Percentiles rank a stretch among this genome's conserved stretches.
Conservation (phyloP, 92 coral and sea anemone species). For the Porites divaricata region DNA sequence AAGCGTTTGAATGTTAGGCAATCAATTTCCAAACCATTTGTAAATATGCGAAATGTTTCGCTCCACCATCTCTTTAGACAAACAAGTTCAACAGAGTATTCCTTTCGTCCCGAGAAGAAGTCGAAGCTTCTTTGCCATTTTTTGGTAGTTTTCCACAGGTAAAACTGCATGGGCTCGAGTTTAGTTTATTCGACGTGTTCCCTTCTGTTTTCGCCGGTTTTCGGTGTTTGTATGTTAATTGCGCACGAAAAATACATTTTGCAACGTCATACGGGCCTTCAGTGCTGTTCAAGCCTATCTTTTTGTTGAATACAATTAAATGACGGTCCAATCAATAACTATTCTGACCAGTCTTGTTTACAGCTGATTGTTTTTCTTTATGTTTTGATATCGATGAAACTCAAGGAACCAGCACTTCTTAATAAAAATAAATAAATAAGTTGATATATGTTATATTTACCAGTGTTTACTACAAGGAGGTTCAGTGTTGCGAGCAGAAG, state of each 20-base stretch:
- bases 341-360: neutral
- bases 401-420: no score
- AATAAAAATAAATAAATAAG: no score
- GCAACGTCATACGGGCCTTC: neutral
- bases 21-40: conserved; percentile 37
- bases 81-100: conserved; percentile 46
- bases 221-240: neutral
- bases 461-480: no score
- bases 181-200: neutral
- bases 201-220: neutral
- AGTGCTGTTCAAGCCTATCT: neutral
- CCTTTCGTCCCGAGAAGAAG: conserved; percentile 15
- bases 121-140: conserved; percentile 36
- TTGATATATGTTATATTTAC: no score
- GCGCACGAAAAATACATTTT: neutral
- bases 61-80: conserved; percentile 36
- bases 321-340: neutral
- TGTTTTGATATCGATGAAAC: neutral
- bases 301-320: neutral
- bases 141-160: conserved; percentile 31
- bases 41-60: conserved; percentile 39
- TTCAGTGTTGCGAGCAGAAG: no score
- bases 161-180: neutral
- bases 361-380: neutral
- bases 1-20: conserved; percentile 27